Conservation (phyloP, 2,113 vertebrate genomes). For the Microcebus murinus region DNA sequence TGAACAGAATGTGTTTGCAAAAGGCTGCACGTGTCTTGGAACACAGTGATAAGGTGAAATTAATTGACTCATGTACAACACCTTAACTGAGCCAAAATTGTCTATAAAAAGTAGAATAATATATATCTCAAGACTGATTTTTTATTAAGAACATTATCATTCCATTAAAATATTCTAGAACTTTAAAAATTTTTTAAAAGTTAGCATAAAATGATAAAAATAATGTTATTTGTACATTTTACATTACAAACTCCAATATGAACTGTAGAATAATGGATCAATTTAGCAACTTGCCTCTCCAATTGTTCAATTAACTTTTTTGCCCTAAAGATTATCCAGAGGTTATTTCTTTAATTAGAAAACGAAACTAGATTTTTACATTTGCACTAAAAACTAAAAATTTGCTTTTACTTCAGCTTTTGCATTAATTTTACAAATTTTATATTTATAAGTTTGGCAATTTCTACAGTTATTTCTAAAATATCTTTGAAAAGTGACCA, state of each 20-base stretch:
- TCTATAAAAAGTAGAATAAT: neutral
- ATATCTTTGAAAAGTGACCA: neutral
- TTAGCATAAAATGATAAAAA: neutral
- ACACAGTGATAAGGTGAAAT: neutral
- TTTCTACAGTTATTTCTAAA: conserved; percentile 7
- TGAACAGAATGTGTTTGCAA: neutral
- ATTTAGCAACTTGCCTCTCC: neutral
- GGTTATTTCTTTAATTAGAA: neutral
- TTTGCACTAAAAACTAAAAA: neutral
- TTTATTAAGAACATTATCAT: neutral
- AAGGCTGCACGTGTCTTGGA: neutral
- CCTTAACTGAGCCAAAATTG: neutral
- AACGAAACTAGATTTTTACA: neutral
- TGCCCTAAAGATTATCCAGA: neutral
- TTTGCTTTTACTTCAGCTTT: neutral
- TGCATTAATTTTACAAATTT: neutral
- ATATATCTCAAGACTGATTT: neutral
- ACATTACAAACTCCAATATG: neutral
- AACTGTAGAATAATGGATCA: neutral
- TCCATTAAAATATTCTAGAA: neutral
- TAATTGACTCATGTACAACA: neutral
- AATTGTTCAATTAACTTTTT: neutral
- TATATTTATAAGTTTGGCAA: neutral
- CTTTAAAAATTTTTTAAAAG: neutral
- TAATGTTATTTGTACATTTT: neutral